Percentiles rank a stretch among this genome's conserved stretches.
Conservation (phyloP, 1,140 invertebrate genomes). For the Diploscapter pachys region DNA sequence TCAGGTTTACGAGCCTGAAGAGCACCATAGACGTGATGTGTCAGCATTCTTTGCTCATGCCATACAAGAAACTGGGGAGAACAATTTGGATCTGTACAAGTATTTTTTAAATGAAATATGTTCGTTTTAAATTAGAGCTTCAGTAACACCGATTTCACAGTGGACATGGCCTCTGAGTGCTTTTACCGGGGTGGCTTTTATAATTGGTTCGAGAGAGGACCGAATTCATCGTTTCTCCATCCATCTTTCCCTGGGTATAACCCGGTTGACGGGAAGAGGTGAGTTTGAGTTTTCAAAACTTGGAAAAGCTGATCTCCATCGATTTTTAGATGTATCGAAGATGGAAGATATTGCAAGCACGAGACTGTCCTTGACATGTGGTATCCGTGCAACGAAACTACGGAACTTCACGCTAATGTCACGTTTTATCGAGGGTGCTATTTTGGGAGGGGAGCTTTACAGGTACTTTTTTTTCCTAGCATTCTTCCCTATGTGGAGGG, state of each 20-base stretch:
- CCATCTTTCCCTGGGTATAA: slow-evolving; percentile 34
- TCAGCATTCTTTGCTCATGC: slow-evolving; percentile 42
- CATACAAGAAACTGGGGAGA: slow-evolving; percentile 42
- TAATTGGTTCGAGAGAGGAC: slow-evolving; percentile 58
- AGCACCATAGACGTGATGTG: slow-evolving; percentile 35
- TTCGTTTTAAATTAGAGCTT: not conserved
- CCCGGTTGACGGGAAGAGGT: slow-evolving; percentile 48
- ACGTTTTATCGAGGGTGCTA: slow-evolving; percentile 47
- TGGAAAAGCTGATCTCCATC: not conserved
- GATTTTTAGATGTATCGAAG: not conserved
- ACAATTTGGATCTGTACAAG: slow-evolving; percentile 38
- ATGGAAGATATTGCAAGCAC: slow-evolving; percentile 39
- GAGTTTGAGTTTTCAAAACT: slow-evolving; percentile 3
- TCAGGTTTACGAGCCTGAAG: slow-evolving; percentile 22
- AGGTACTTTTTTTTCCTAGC: too few relatives aligned
- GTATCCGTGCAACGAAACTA: slow-evolving; percentile 46
- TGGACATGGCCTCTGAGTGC: slow-evolving; percentile 44
- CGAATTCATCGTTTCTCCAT: slow-evolving; percentile 46
- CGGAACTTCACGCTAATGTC: not conserved
- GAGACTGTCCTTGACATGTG: slow-evolving; percentile 36
- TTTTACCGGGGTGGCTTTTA: slow-evolving; percentile 57
- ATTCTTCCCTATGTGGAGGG: too few relatives aligned
- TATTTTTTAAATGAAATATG: slow-evolving; percentile 5
- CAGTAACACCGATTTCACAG: slow-evolving; percentile 15
- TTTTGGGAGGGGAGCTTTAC: slow-evolving; percentile 54